A percentile compares a stretch with the other conserved stretches of the same genome.
phyloP scores from a whole-genome alignment of 2,888 invertebrate genomes.

The Nomada ferruginata region DNA sequence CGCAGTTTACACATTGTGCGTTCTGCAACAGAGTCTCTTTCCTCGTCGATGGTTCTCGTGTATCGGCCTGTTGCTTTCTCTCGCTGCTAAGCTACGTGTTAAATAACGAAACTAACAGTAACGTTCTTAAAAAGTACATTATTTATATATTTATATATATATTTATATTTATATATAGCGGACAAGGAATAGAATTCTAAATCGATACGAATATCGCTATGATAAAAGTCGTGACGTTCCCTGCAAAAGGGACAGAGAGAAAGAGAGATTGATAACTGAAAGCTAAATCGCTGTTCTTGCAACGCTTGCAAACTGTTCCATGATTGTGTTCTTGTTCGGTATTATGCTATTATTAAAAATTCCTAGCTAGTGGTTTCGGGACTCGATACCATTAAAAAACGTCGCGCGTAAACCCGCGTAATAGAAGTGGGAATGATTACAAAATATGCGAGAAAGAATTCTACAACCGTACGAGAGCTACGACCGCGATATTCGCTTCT shows the following conservation, averaged over 20 bases:
- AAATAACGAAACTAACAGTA: slow-evolving; percentile 43
- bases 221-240: slow-evolving; percentile 24
- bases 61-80: slow-evolving; percentile 5
- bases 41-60: slow-evolving; percentile 1
- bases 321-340: slow-evolving; percentile 38
- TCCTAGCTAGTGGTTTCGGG: slow-evolving; percentile 59
- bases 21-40: slow-evolving; percentile 3
- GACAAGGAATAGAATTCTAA: slow-evolving; percentile 34
- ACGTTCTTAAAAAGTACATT: slow-evolving; percentile 36
- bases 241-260: slow-evolving; percentile 3
- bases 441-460: slow-evolving; percentile 57
- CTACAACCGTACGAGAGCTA: slow-evolving; percentile 16
- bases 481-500: slow-evolving; percentile 20
- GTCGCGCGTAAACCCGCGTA: slow-evolving; percentile 49
- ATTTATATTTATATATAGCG: slow-evolving; percentile 16
- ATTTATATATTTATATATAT: slow-evolving; percentile 26
- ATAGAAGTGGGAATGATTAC: slow-evolving; percentile 76
- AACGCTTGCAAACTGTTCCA: slow-evolving; percentile 22
- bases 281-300: background rate
- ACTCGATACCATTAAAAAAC: slow-evolving; percentile 25
- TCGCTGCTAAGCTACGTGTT: slow-evolving; percentile 21
- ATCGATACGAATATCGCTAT: slow-evolving; percentile 15
- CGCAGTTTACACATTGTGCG: slow-evolving; percentile 30
- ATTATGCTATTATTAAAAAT: slow-evolving; percentile 70
- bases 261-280: background rate